A percentile compares a stretch with the other conserved stretches of the same genome.
Evolutionary conservation across 2,888 invertebrate genomes (phyloP).

Genomic region (Cosmia trapezina): DNA sequence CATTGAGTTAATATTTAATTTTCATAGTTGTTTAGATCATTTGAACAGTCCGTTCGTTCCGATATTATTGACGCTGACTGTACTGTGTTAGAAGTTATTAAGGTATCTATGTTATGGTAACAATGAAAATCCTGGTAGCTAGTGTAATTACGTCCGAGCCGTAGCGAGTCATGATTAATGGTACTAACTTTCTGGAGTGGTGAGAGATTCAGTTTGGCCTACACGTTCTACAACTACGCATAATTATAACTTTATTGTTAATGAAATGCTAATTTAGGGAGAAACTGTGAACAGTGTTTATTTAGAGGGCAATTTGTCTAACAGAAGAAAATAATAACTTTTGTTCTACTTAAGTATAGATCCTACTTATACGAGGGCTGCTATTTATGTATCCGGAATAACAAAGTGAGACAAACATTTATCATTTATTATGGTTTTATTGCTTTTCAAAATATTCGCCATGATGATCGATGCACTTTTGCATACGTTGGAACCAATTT

Average conservation of each 20-base stretch:
- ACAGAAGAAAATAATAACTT: background rate
- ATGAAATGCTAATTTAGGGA: constrained; percentile 42
- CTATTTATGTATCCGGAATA: no score
- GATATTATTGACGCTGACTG: no score
- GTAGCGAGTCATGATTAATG: constrained; percentile 53
- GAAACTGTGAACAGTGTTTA: constrained; percentile 24
- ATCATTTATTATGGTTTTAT: no score
- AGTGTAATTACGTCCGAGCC: constrained; percentile 50
- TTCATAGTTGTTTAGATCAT: no score
- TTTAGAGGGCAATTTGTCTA: constrained; percentile 12
- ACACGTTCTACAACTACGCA: constrained; percentile 7
- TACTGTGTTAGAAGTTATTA: background rate
- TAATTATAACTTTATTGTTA: constrained; percentile 46
- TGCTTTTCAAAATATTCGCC: no score
- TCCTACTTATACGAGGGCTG: no score
- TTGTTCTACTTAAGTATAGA: no score
- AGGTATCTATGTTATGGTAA: constrained; percentile 20
- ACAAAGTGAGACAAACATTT: no score
- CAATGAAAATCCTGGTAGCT: constrained; percentile 30
- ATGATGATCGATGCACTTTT: no score
- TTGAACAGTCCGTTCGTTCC: no score
- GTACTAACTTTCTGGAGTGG: constrained; percentile 56
- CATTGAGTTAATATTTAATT: no score
- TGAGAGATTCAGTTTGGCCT: constrained; percentile 46
- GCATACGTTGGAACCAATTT: no score